Conservation (phyloP, 2,888 invertebrate species). For the Drosophila macrospina region DNA sequence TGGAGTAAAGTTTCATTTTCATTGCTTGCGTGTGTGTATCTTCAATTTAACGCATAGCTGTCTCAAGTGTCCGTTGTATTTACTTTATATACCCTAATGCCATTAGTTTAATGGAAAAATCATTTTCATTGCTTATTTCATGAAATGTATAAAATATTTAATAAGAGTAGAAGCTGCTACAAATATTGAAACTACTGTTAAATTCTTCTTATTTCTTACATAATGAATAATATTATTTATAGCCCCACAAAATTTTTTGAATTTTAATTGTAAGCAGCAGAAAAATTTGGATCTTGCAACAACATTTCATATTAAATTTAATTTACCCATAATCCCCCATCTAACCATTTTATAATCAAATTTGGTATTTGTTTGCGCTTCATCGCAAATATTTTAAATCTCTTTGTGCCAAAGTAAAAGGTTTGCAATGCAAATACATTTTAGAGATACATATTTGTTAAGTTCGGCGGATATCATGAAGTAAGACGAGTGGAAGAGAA, state of each 20-base stretch:
- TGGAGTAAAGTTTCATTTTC: conserved; percentile 52
- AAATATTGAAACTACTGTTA: too few species aligned
- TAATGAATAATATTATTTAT: too few species aligned
- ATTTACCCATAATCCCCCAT: conserved; percentile 5
- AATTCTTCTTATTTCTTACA: background rate
- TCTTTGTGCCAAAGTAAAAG: conserved; percentile 36
- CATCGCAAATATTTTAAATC: conserved; percentile 58
- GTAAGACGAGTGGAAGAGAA: conserved; percentile 9
- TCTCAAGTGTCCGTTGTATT: conserved; percentile 55
- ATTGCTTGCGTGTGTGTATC: conserved; percentile 8
- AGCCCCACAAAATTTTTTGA: background rate
- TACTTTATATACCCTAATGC: conserved; percentile 2
- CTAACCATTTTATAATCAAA: conserved; percentile 36
- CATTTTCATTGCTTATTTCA: background rate
- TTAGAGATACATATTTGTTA: conserved; percentile 57
- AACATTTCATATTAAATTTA: conserved; percentile 52
- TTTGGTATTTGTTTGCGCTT: conserved; percentile 47
- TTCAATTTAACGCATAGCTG: conserved; percentile 44
- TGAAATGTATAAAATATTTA: background rate
- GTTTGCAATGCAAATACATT: conserved; percentile 50
- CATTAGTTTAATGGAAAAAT: background rate
- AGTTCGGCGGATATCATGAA: conserved; percentile 5
- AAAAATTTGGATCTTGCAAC: conserved; percentile 16
- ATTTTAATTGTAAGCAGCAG: conserved; percentile 45
- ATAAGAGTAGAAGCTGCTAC: background rate